Percentiles rank a stretch among this genome's conserved stretches.
Conservation (phyloP, 1,140 invertebrate species). For the Zaprionus taronus region DNA sequence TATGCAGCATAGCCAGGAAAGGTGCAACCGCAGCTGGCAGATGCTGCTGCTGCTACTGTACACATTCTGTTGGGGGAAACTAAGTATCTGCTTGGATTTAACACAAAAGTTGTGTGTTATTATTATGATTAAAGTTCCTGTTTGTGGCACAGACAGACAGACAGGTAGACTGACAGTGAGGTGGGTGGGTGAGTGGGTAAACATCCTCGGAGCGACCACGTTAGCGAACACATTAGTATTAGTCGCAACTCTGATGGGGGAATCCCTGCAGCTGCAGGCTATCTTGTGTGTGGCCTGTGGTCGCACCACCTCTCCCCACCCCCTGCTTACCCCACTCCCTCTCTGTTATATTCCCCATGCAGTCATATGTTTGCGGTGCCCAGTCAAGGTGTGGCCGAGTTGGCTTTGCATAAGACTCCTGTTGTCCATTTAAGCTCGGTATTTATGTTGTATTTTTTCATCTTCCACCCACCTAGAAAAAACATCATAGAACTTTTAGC, state of each 20-base stretch:
- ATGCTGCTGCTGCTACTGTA: neutral
- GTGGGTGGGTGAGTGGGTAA: neutral
- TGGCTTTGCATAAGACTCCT: constrained; percentile 35
- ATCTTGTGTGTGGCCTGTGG: constrained; percentile 29
- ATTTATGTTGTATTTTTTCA: constrained; percentile 43
- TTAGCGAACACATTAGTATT: constrained; percentile 68
- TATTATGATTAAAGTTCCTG: constrained; percentile 78
- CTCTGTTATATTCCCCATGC: neutral
- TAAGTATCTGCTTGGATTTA: constrained; percentile 58
- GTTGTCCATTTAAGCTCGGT: constrained; percentile 36
- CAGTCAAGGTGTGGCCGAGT: constrained; percentile 45
- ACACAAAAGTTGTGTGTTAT: constrained; percentile 73
- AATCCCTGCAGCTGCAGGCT: constrained; percentile 11
- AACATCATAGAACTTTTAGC: neutral
- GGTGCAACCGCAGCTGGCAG: constrained; percentile 10
- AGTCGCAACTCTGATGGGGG: constrained; percentile 27
- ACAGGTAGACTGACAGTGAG: neutral
- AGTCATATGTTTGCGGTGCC: constrained; percentile 35
- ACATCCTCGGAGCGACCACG: constrained; percentile 2
- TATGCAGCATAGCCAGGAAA: neutral
- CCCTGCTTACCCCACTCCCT: neutral
- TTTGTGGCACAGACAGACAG: constrained; percentile 25
- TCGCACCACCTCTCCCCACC: constrained; percentile 4
- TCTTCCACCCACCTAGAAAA: neutral
- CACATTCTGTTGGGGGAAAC: neutral